Conservation (phyloP, 2,888 invertebrate genomes). For the Schizotus pectinicornis region DNA sequence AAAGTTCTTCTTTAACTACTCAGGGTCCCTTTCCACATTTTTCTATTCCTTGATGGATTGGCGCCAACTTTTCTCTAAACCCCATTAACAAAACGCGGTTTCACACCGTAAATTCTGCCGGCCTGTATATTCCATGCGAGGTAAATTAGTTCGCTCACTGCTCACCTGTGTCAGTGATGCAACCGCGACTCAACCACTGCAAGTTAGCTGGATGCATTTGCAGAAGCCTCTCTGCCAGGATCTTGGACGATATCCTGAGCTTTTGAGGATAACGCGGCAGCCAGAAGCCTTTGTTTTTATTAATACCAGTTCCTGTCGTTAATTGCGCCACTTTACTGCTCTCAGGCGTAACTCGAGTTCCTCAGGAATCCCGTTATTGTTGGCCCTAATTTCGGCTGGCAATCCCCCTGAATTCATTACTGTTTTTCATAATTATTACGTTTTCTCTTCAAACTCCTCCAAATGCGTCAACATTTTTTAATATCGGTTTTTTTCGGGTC, state of each 20-base stretch:
- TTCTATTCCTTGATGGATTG: no score
- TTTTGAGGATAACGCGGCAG: not conserved
- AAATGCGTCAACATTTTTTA: not conserved
- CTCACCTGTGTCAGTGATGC: no score
- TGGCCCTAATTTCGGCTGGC: not conserved
- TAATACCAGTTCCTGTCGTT: conserved; percentile 12
- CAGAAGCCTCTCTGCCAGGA: not conserved
- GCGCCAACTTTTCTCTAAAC: no score
- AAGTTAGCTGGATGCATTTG: not conserved
- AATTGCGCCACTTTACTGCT: conserved; percentile 15
- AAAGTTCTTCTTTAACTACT: no score
- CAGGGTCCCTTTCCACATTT: no score
- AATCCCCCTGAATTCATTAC: not conserved
- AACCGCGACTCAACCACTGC: no score
- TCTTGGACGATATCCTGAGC: not conserved
- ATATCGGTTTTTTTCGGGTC: not conserved
- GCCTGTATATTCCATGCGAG: no score
- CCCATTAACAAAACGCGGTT: no score
- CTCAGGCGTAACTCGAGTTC: not conserved
- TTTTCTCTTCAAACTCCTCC: not conserved
- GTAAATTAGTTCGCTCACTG: no score
- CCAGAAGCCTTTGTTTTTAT: not conserved
- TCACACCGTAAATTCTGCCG: no score
- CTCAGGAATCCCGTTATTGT: no score
- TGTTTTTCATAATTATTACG: not conserved